Percentiles rank a stretch among this genome's conserved stretches.
phyloP scores from a whole-genome alignment of 2,113 vertebrate genomes.

The Hymenochirus boettgeri region DNA sequence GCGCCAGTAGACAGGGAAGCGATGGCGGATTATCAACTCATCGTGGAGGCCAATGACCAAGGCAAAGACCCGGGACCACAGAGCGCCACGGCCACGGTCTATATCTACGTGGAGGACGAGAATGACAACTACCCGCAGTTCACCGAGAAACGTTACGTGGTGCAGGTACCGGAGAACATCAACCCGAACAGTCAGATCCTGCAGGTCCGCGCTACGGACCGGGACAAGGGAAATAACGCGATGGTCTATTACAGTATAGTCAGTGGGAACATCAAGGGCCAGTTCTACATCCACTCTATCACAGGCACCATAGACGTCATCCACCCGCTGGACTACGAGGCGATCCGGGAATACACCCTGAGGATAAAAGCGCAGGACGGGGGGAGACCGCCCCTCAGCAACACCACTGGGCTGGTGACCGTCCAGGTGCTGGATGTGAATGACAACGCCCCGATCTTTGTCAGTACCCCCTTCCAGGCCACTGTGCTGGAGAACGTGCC shows the following conservation, averaged over 20 bases:
- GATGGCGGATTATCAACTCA: slow-evolving; percentile 72
- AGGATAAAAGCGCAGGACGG: slow-evolving; percentile 94
- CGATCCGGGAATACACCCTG: slow-evolving; percentile 82
- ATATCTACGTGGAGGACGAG: slow-evolving; percentile 88
- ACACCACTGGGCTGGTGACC: slow-evolving; percentile 84
- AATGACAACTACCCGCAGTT: slow-evolving; percentile 97
- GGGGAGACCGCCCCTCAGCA: slow-evolving; percentile 89
- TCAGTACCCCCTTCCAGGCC: slow-evolving; percentile 95
- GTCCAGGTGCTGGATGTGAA: slow-evolving; percentile 92
- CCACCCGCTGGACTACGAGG: slow-evolving; percentile 89
- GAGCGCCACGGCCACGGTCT: slow-evolving; percentile 81
- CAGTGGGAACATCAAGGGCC: slow-evolving; percentile 88
- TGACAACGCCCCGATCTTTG: slow-evolving; percentile 93
- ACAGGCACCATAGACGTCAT: slow-evolving; percentile 87
- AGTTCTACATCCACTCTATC: slow-evolving; percentile 90
- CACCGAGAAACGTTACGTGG: slow-evolving; percentile 83
- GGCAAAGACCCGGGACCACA: slow-evolving; percentile 84
- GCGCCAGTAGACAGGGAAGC: slow-evolving; percentile 80
- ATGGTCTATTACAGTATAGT: slow-evolving; percentile 92
- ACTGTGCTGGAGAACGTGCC: slow-evolving; percentile 86
- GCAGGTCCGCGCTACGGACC: slow-evolving; percentile 84
- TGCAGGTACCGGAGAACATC: slow-evolving; percentile 83
- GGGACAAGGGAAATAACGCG: slow-evolving; percentile 85
- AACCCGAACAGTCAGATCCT: slow-evolving; percentile 79
- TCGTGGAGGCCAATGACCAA: slow-evolving; percentile 91